These are phyloP conservation scores for Eupsittula cactorum DNA, from an alignment of 2,113 vertebrate species.

Conservation along the genomic window DNA sequence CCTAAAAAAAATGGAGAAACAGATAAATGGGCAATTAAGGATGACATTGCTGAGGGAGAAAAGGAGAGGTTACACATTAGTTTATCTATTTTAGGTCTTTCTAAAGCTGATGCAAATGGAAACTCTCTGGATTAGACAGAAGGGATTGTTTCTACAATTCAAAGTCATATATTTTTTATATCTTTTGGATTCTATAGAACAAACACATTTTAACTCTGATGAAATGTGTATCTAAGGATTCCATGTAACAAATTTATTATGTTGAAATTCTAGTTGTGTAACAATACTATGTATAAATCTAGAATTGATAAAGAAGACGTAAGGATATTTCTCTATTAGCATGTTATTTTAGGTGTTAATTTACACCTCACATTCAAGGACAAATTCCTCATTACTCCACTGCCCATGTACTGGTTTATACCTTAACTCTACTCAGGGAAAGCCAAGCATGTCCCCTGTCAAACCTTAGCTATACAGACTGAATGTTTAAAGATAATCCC, in stretches of 20 bases:
- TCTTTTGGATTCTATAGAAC: not conserved
- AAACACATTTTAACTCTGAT: not conserved
- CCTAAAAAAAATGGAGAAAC: not conserved
- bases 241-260: rapidly evolving
- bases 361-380: not conserved
- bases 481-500: not conserved
- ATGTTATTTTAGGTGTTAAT: not conserved
- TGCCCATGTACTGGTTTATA: not conserved
- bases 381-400: not conserved
- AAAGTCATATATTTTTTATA: not conserved
- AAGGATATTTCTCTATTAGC: not conserved
- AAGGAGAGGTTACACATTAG: not conserved
- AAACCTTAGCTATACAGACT: not conserved
- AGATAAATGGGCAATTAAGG: not conserved
- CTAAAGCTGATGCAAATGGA: not conserved
- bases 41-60: not conserved
- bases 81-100: not conserved
- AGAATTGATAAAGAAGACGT: not conserved
- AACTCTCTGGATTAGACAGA: not conserved
- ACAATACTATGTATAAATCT: not conserved
- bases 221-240: not conserved
- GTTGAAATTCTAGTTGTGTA: not conserved
- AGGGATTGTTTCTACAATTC: not conserved
- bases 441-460: not conserved
- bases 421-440: not conserved